Percentiles rank a stretch among this genome's conserved stretches.
phyloP scores from a whole-genome alignment of 2,797 vertebrate genomes.

The Aulostomus chinensis region DNA sequence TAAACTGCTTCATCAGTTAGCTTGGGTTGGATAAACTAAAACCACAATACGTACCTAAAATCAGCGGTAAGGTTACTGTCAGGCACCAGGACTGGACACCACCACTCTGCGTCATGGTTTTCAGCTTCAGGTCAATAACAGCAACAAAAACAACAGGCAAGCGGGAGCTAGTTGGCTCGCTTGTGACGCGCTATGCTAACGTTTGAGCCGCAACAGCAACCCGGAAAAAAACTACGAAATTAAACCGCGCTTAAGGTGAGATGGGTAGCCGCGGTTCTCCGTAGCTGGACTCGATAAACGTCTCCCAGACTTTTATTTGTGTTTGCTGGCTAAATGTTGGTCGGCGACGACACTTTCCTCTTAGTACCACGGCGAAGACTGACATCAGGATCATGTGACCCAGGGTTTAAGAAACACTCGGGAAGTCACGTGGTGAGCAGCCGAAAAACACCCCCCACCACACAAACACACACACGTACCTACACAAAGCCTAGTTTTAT shows the following conservation, averaged over 20 bases:
- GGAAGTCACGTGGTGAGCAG: slow-evolving; percentile 55
- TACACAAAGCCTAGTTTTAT: background rate
- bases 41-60: slow-evolving; percentile 71
- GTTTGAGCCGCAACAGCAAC: slow-evolving; percentile 14
- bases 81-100: slow-evolving; percentile 39
- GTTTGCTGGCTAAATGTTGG: background rate
- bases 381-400: slow-evolving; percentile 60
- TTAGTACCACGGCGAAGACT: slow-evolving; percentile 7
- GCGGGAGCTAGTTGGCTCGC: slow-evolving; percentile 14
- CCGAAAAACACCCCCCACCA: background rate
- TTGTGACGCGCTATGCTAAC: slow-evolving; percentile 30
- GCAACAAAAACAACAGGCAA: slow-evolving; percentile 16
- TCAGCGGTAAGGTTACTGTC: slow-evolving; percentile 44
- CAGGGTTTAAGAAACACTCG: slow-evolving; percentile 45
- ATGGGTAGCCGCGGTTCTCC: background rate
- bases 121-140: slow-evolving; percentile 24
- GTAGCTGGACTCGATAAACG: rapidly evolving
- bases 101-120: slow-evolving; percentile 64
- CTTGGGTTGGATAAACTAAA: background rate
- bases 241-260: too few relatives aligned
- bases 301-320: background rate
- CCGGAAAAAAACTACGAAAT: background rate
- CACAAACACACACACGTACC: too few relatives aligned
- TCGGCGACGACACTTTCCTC: slow-evolving; percentile 9
- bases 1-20: background rate